Conservation (phyloP, 2,113 vertebrate species). For the Saccopteryx bilineata region DNA sequence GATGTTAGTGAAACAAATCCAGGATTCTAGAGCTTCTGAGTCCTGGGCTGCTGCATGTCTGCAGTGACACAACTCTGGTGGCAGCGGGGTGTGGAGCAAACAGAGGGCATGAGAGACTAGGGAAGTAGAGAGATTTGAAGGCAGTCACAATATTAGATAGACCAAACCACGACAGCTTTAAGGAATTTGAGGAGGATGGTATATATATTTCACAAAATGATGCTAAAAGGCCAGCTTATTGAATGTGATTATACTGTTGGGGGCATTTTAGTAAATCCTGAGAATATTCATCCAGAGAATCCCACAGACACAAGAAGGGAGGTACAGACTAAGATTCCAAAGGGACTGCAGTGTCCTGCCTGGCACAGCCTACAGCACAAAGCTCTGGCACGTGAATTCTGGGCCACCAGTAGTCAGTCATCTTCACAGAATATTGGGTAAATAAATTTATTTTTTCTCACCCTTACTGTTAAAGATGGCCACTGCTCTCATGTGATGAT, state of each 20-base stretch:
- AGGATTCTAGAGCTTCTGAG: neutral
- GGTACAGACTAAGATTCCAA: neutral
- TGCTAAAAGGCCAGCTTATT: neutral
- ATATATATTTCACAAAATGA: neutral
- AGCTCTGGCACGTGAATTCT: neutral
- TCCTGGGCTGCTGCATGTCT: neutral
- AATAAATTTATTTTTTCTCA: too few relatives aligned
- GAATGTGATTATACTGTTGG: neutral
- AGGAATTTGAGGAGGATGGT: neutral
- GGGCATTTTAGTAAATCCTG: neutral
- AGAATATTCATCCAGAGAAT: neutral
- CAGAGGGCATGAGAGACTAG: rapidly evolving
- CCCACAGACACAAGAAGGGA: neutral
- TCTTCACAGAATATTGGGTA: neutral
- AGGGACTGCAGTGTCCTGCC: neutral
- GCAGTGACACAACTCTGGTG: neutral
- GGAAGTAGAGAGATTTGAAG: neutral
- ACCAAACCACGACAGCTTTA: neutral
- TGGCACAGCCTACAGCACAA: neutral
- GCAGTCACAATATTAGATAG: neutral
- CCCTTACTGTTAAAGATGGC: too few relatives aligned
- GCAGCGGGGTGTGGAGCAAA: neutral
- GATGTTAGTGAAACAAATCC: neutral
- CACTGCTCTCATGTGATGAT: too few relatives aligned
- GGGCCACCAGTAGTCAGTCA: neutral